Conservation (phyloP, 2,888 invertebrate species). For the Theodoxus fluviatilis region DNA sequence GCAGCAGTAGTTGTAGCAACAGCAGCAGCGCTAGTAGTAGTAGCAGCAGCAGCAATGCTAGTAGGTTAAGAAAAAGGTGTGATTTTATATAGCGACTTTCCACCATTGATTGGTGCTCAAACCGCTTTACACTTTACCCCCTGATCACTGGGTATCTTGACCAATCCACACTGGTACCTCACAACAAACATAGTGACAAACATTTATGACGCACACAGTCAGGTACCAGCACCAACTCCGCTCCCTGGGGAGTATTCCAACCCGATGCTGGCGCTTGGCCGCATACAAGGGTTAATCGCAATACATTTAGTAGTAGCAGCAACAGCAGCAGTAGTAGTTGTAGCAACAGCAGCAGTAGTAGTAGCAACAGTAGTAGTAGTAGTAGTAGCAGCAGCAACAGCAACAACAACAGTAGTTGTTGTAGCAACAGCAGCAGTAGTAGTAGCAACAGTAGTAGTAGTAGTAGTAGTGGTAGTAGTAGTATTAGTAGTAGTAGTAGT, state of each 20-base stretch:
- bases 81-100: neutral
- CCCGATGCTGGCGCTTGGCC: no score
- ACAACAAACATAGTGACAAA: no score
- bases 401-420: neutral
- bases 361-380: constrained; percentile 17
- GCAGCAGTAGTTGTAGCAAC: constrained; percentile 4
- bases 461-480: constrained; percentile 25
- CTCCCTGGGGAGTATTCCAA: no score
- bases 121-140: no score
- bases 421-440: constrained; percentile 9
- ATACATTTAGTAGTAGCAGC: constrained; percentile 6
- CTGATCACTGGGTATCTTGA: no score
- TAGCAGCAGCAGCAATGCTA: neutral
- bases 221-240: no score
- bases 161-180: no score
- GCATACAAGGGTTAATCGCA: no score
- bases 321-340: constrained; percentile 7
- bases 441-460: constrained; percentile 24
- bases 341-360: constrained; percentile 15
- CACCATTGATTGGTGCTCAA: no score
- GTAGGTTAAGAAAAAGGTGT: neutral
- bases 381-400: constrained; percentile 5
- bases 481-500: constrained; percentile 32
- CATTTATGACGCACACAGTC: no score
- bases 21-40: neutral